These are phyloP conservation scores for Oenanthe oenanthe DNA, from an alignment of 2,113 vertebrate genomes.

Conservation along the genomic window DNA sequence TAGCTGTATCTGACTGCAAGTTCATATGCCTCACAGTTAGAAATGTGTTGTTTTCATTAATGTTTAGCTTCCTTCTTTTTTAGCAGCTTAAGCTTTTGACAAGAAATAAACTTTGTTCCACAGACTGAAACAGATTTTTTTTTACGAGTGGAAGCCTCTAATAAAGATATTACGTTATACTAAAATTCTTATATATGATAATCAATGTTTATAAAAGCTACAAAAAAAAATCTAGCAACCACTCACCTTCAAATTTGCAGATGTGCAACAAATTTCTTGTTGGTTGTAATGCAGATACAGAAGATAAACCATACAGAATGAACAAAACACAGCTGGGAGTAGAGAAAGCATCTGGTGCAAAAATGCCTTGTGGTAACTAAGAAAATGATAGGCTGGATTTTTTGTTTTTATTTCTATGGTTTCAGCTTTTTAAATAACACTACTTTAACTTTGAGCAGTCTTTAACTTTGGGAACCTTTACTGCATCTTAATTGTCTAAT, in stretches of 20 bases:
- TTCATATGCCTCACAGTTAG: neutral
- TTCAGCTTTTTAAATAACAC: neutral
- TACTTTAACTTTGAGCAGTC: neutral
- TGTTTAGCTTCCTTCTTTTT: constrained; percentile 21
- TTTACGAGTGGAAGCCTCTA: neutral
- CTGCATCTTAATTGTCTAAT: neutral
- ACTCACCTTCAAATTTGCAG: neutral
- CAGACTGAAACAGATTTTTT: neutral
- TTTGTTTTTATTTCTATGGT: neutral
- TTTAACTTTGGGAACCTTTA: neutral
- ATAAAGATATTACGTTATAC: neutral
- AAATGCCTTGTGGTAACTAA: neutral
- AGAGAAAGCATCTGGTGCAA: neutral
- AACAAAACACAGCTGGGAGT: neutral
- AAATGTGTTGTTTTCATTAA: constrained; percentile 1
- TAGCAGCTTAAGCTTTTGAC: neutral
- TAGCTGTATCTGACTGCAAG: constrained; percentile 18
- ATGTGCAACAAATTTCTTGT: neutral
- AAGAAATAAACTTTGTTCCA: constrained; percentile 29
- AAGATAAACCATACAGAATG: neutral
- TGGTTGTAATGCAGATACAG: neutral
- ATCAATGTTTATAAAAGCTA: neutral
- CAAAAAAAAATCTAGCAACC: neutral
- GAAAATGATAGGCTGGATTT: neutral
- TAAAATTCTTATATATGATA: neutral